phyloP scores from a whole-genome alignment of 2,888 invertebrate genomes.

The Drosophila koepferae region DNA sequence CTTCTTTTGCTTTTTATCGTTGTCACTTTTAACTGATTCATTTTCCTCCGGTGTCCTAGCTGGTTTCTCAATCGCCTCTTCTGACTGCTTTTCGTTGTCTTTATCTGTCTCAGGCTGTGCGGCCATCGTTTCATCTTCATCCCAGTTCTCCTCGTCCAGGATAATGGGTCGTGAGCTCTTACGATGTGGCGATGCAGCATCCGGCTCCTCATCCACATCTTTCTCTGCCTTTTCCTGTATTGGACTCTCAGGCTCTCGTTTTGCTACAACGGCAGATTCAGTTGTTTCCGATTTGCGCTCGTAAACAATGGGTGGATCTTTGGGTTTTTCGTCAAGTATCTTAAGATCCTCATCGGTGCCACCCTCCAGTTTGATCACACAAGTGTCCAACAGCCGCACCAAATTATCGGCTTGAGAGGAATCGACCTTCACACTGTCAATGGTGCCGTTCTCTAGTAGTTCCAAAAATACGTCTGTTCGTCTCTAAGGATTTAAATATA shows the following conservation, averaged over 20 bases:
- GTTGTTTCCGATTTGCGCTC: slow-evolving; percentile 71
- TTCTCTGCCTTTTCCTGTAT: slow-evolving; percentile 52
- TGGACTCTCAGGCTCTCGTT: slow-evolving; percentile 76
- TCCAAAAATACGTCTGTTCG: slow-evolving; percentile 96
- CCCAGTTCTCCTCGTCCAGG: slow-evolving; percentile 83
- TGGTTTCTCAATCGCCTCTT: slow-evolving; percentile 18
- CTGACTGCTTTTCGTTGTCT: slow-evolving; percentile 17
- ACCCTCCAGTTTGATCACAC: slow-evolving; percentile 98
- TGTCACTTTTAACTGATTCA: slow-evolving; percentile 32
- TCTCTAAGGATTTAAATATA: slow-evolving; percentile 87
- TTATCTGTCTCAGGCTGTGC: slow-evolving; percentile 68
- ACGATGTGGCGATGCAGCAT: slow-evolving; percentile 73
- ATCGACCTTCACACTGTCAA: slow-evolving; percentile 93
- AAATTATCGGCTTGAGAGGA: slow-evolving; percentile 93
- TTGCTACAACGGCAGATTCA: slow-evolving; percentile 31
- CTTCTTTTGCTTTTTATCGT: slow-evolving; percentile 42
- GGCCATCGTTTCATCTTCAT: slow-evolving; percentile 55
- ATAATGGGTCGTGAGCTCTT: slow-evolving; percentile 40
- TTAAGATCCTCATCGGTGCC: slow-evolving; percentile 95
- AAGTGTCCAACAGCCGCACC: slow-evolving; percentile 95
- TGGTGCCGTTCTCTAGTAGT: slow-evolving; percentile 90
- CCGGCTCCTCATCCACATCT: slow-evolving; percentile 61
- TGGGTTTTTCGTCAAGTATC: slow-evolving; percentile 90
- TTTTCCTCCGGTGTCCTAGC: slow-evolving; percentile 47
- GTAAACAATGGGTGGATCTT: slow-evolving; percentile 61